These are phyloP conservation scores for Isoperla grammatica DNA, from an alignment of 2,888 invertebrate genomes.

Conservation along the genomic window DNA sequence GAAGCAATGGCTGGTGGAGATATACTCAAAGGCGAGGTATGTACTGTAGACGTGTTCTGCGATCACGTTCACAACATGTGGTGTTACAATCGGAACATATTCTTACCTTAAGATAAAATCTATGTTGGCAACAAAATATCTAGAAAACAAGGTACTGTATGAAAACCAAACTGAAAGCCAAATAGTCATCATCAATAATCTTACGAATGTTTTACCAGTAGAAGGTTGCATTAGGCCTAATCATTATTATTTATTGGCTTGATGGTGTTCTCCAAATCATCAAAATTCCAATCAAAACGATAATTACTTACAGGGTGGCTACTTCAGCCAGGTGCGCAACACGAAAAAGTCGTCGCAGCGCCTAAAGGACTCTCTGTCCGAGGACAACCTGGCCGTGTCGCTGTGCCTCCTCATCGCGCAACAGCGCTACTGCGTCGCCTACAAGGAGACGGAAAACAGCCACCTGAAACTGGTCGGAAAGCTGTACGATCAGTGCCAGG, in stretches of 20 bases:
- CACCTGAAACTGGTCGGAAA: conserved; percentile 83
- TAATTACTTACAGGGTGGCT: conserved; percentile 97
- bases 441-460: conserved; percentile 64
- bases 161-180: too few species aligned
- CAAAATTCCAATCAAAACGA: too few species aligned
- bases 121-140: too few species aligned
- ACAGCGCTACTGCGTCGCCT: conserved; percentile 93
- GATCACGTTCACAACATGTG: too few species aligned
- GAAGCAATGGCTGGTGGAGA: conserved; percentile 98
- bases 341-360: conserved; percentile 93
- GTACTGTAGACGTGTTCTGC: conserved; percentile 14
- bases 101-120: too few species aligned
- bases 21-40: conserved; percentile 85
- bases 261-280: too few species aligned
- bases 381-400: conserved; percentile 88
- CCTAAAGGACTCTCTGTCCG: conserved; percentile 90
- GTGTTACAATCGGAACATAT: too few species aligned
- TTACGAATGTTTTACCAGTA: too few species aligned
- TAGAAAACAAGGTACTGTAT: too few species aligned
- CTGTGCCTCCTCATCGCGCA: conserved; percentile 94
- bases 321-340: conserved; percentile 94
- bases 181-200: too few species aligned
- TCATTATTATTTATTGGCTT: too few species aligned
- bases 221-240: too few species aligned
- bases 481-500: conserved; percentile 85